These are phyloP conservation scores for Caradrina kadenii DNA, from an alignment of 2,888 invertebrate species.

Conservation along the genomic window DNA sequence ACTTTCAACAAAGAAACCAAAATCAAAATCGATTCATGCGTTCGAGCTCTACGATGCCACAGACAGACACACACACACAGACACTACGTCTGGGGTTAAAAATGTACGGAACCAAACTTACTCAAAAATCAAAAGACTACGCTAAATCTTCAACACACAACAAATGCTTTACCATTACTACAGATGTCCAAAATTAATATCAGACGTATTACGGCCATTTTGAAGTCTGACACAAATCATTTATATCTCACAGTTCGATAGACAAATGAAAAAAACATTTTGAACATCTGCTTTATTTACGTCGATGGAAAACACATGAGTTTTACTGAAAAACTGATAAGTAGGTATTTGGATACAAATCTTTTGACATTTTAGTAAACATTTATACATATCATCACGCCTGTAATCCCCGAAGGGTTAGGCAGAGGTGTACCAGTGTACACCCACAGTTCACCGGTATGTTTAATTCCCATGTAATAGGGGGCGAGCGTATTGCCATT, in stretches of 20 bases:
- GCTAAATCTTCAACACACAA: background rate
- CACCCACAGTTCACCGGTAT: too few species aligned
- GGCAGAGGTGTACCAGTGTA: too few species aligned
- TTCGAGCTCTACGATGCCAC: too few species aligned
- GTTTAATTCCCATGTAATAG: too few species aligned
- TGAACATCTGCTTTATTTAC: conserved; percentile 27
- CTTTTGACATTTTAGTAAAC: background rate
- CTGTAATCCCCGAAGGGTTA: too few species aligned
- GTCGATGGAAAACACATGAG: background rate
- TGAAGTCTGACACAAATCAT: background rate
- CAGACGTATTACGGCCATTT: background rate
- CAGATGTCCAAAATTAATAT: background rate
- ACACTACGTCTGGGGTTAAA: too few species aligned
- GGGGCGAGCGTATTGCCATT: too few species aligned
- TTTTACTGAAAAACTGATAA: background rate
- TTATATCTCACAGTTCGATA: background rate
- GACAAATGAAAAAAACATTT: conserved; percentile 32
- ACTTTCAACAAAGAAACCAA: too few species aligned
- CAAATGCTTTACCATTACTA: background rate
- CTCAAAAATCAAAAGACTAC: background rate
- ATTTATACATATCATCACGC: too few species aligned
- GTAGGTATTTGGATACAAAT: background rate
- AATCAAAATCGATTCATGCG: too few species aligned
- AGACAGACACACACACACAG: too few species aligned
- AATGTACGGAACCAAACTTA: too few species aligned